A percentile compares a stretch with the other conserved stretches of the same genome.
Evolutionary conservation across 2,888 invertebrate species (phyloP).

Genomic region (Tipula vernalis): DNA sequence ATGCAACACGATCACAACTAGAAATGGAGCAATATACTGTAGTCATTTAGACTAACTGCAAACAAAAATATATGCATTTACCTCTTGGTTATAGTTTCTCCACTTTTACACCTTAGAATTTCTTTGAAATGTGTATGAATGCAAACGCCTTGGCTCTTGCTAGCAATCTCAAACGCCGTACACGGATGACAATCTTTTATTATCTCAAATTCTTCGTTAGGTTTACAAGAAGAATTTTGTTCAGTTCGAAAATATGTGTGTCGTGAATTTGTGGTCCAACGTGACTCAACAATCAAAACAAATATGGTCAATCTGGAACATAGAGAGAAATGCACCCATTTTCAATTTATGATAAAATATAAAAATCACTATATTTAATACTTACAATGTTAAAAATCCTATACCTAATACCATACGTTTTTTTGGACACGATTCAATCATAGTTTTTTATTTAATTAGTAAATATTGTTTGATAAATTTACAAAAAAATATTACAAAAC

Average conservation of each 20-base stretch:
- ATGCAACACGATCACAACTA: slow-evolving; percentile 76
- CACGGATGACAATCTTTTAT: slow-evolving; percentile 76
- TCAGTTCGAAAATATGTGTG: slow-evolving; percentile 56
- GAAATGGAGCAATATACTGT: slow-evolving; percentile 23
- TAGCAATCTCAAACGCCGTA: slow-evolving; percentile 71
- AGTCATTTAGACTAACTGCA: too few species aligned
- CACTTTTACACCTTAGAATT: slow-evolving; percentile 64
- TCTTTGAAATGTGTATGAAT: slow-evolving; percentile 75
- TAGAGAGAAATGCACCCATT: slow-evolving; percentile 10
- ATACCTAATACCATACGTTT: slow-evolving; percentile 72
- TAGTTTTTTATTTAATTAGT: slow-evolving; percentile 26
- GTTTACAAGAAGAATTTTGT: slow-evolving; percentile 68
- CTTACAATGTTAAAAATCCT: slow-evolving; percentile 61
- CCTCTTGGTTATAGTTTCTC: slow-evolving; percentile 69
- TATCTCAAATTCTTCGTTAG: slow-evolving; percentile 56
- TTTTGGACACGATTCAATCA: slow-evolving; percentile 77
- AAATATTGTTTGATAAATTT: background rate
- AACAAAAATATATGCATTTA: slow-evolving; percentile 24
- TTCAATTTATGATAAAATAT: background rate
- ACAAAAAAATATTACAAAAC: background rate
- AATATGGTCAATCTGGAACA: slow-evolving; percentile 62
- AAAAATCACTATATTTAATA: slow-evolving; percentile 20
- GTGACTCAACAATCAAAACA: slow-evolving; percentile 70
- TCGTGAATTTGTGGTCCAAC: slow-evolving; percentile 44
- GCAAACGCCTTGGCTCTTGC: slow-evolving; percentile 70